Evolutionary conservation across 1,140 invertebrate species (phyloP).

Genomic region (Ptiloglossa arizonensis): DNA sequence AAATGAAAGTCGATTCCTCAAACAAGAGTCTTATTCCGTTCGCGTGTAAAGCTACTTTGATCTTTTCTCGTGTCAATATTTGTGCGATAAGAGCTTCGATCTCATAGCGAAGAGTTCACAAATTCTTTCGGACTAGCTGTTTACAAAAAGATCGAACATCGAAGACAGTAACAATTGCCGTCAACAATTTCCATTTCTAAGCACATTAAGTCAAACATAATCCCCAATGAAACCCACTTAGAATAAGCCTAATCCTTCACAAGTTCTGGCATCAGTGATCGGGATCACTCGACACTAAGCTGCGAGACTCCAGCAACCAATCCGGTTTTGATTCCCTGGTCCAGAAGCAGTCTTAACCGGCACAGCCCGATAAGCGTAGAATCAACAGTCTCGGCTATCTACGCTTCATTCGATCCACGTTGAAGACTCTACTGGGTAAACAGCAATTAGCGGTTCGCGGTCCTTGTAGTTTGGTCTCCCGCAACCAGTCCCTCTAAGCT

Average conservation of each 20-base stretch:
- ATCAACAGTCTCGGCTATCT: constrained; percentile 32
- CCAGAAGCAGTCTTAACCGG: not conserved
- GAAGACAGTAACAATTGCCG: too few relatives aligned
- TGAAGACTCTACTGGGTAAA: constrained; percentile 51
- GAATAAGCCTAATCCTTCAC: not conserved
- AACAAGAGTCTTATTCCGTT: too few relatives aligned
- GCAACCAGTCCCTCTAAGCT: too few relatives aligned
- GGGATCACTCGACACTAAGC: constrained; percentile 1
- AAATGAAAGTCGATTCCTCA: too few relatives aligned
- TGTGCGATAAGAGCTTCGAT: too few relatives aligned
- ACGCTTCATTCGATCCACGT: not conserved
- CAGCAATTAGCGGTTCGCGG: constrained; percentile 61
- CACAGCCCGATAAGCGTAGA: constrained; percentile 26
- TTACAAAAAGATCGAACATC: not conserved
- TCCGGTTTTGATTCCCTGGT: constrained; percentile 3
- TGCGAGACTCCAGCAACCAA: not conserved
- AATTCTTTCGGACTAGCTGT: too few relatives aligned
- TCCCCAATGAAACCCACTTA: not conserved
- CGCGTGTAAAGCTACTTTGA: too few relatives aligned
- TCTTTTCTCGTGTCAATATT: too few relatives aligned
- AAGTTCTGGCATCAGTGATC: constrained; percentile 2
- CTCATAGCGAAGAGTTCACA: too few relatives aligned
- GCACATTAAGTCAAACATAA: not conserved
- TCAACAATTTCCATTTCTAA: not conserved
- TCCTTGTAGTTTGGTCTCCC: too few relatives aligned